These are phyloP conservation scores for Pygathrix nemaeus DNA, from an alignment of 2,113 vertebrate species.

Conservation along the genomic window DNA sequence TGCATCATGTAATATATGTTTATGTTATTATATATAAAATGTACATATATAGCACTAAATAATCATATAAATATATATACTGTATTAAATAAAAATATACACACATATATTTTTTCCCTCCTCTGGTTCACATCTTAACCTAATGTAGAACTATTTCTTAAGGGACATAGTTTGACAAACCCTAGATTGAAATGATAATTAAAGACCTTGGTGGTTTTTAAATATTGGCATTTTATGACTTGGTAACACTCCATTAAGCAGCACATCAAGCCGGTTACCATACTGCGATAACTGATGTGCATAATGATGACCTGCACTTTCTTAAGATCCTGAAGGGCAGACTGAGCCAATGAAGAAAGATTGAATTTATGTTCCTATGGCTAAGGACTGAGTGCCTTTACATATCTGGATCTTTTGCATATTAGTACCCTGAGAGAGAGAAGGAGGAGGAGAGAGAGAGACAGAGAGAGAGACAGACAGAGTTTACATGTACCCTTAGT, in stretches of 20 bases:
- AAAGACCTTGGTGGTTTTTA: constrained; percentile 48
- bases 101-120: not conserved
- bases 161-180: not conserved
- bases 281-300: not conserved
- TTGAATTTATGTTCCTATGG: not conserved
- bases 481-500: not conserved
- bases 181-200: constrained; percentile 6
- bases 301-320: not conserved
- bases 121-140: not conserved
- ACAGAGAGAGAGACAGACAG: too few relatives aligned
- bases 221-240: constrained; percentile 4
- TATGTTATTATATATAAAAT: too few relatives aligned
- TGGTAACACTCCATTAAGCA: not conserved
- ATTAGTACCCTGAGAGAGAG: not conserved
- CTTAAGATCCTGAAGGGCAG: not conserved
- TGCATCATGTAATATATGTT: too few relatives aligned
- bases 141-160: constrained; percentile 15
- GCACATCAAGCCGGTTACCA: not conserved
- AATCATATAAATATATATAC: too few relatives aligned
- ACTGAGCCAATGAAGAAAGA: not conserved
- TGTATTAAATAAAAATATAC: too few relatives aligned
- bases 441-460: too few relatives aligned
- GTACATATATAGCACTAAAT: too few relatives aligned
- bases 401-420: not conserved
- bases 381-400: not conserved